A percentile compares a stretch with the other conserved stretches of the same genome.
phyloP scores from a whole-genome alignment of 2,113 vertebrate species.

The Platysteira castanea region DNA sequence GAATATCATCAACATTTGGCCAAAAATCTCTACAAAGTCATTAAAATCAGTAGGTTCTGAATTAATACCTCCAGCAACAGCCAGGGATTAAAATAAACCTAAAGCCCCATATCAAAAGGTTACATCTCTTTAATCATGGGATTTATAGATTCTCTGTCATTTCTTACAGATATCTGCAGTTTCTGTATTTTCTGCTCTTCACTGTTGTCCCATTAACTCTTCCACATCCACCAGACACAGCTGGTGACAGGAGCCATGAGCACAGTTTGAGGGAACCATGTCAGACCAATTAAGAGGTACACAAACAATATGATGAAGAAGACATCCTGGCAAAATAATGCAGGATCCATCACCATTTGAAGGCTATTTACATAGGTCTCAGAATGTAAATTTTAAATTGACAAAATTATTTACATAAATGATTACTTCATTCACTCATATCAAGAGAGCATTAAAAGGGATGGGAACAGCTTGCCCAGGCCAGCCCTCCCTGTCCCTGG shows the following conservation, averaged over 20 bases:
- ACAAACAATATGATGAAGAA: background rate
- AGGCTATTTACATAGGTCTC: background rate
- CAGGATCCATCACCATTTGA: background rate
- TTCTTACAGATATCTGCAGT: background rate
- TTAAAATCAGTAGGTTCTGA: background rate
- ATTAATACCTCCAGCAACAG: background rate
- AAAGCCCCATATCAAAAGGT: background rate
- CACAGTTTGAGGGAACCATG: background rate
- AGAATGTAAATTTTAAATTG: background rate
- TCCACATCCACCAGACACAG: background rate
- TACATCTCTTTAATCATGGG: background rate
- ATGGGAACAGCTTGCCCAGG: background rate
- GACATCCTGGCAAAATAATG: background rate
- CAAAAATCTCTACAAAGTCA: background rate
- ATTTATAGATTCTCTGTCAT: background rate
- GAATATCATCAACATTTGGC: background rate
- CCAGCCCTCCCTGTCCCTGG: background rate
- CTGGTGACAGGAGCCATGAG: background rate
- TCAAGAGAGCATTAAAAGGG: background rate
- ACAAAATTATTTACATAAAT: background rate
- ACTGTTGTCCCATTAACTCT: background rate
- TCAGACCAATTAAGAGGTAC: background rate
- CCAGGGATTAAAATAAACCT: background rate
- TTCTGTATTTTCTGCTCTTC: background rate
- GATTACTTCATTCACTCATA: background rate